Conservation (phyloP, 2,797 vertebrate genomes). For the Urophycis tenuis region DNA sequence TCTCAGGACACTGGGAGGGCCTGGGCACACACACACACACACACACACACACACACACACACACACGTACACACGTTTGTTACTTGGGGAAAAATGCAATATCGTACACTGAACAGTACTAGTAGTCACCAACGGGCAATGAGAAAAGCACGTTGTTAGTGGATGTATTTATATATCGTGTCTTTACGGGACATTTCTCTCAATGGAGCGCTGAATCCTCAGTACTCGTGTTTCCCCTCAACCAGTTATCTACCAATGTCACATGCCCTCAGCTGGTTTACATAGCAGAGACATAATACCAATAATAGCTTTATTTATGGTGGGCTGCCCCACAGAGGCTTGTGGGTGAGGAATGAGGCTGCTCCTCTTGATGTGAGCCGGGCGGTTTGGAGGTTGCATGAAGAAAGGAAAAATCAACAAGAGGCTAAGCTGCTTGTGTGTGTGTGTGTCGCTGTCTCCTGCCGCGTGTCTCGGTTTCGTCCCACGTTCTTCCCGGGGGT, state of each 20-base stretch:
- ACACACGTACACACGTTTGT: no score
- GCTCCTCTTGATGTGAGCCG: constrained; percentile 14
- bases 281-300: not conserved
- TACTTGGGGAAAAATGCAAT: constrained; percentile 5
- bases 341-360: constrained; percentile 10
- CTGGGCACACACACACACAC: not conserved
- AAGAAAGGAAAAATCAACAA: constrained; percentile 8
- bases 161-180: constrained; percentile 2
- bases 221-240: not conserved
- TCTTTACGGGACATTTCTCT: constrained; percentile 12
- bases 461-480: not conserved
- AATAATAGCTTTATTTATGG: constrained; percentile 5
- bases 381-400: constrained; percentile 26
- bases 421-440: not conserved
- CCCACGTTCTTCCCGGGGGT: no score
- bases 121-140: constrained; percentile 5
- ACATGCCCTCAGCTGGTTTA: constrained; percentile 9
- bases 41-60: no score
- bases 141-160: not conserved
- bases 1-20: constrained; percentile 20
- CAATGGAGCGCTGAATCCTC: not conserved
- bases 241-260: constrained; percentile 1
- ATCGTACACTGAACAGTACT: constrained; percentile 30
- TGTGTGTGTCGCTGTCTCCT: not conserved
- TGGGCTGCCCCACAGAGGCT: not conserved